Percentiles rank a stretch among this genome's conserved stretches.
phyloP scores from a whole-genome alignment of 2,113 vertebrate species.

The Chionomys nivalis region DNA sequence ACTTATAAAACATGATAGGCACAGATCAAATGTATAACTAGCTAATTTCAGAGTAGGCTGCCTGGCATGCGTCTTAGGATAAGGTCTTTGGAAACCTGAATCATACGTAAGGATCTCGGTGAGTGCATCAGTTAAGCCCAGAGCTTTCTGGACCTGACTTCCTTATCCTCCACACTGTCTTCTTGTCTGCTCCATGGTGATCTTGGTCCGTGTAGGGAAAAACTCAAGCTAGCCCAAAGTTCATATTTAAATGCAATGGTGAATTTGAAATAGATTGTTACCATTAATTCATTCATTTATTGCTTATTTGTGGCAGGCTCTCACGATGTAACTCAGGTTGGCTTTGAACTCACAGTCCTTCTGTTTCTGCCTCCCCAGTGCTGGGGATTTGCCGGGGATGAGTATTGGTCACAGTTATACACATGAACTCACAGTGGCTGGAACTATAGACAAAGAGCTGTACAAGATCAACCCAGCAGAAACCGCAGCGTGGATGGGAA shows the following conservation, averaged over 20 bases:
- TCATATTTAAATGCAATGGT: not conserved
- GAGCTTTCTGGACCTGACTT: not conserved
- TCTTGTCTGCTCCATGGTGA: not conserved
- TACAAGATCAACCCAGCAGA: not conserved
- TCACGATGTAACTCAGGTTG: not conserved
- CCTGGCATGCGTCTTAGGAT: not conserved
- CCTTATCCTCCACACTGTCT: not conserved
- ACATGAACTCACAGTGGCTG: not conserved
- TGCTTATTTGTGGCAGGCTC: not conserved
- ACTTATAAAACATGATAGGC: not conserved
- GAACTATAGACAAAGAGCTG: rapidly evolving
- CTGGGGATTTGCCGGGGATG: not conserved
- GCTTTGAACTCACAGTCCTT: not conserved
- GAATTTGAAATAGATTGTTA: not conserved
- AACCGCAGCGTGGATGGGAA: not conserved
- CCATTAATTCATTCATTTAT: not conserved
- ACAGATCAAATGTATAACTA: not conserved
- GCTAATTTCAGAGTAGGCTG: not conserved
- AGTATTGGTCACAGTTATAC: not conserved
- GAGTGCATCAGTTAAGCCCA: not conserved
- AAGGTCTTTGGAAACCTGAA: not conserved
- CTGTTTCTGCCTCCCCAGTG: not conserved
- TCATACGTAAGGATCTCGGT: not conserved
- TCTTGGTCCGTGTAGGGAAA: not conserved
- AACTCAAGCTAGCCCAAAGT: not conserved